These are phyloP conservation scores for Mastacembelus armatus DNA, from an alignment of 2,797 vertebrate genomes.

Conservation along the genomic window DNA sequence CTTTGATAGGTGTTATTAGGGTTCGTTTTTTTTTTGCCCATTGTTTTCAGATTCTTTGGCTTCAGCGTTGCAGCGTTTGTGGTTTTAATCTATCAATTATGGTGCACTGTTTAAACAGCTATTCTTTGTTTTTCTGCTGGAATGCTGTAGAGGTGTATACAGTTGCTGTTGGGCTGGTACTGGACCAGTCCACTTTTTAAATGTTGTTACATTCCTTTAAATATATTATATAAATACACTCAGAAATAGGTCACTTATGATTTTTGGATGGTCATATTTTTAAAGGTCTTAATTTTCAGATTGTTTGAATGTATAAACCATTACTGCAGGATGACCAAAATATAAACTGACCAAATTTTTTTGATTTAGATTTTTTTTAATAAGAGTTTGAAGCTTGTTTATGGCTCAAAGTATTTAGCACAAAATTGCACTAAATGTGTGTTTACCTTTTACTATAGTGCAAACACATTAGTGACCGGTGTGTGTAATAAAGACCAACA, in stretches of 20 bases:
- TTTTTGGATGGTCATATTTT: too few species aligned
- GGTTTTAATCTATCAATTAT: not conserved
- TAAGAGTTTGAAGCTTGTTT: not conserved
- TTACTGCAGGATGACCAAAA: constrained; percentile 2
- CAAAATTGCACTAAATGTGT: not conserved
- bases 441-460: not conserved
- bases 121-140: constrained; percentile 24
- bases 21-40: too few species aligned
- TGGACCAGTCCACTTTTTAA: constrained; percentile 18
- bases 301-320: constrained; percentile 24
- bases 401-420: not conserved
- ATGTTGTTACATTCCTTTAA: constrained; percentile 47
- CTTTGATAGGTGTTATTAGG: not conserved
- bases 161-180: not conserved
- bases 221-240: too few species aligned
- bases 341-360: constrained; percentile 3
- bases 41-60: constrained; percentile 1
- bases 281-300: constrained; percentile 4
- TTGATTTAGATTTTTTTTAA: not conserved
- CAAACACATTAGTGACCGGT: constrained; percentile 20
- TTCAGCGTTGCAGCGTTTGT: constrained; percentile 19
- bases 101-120: constrained; percentile 16
- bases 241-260: constrained; percentile 3
- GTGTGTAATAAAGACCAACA: constrained; percentile 22
- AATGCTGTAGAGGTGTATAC: constrained; percentile 16